Evolutionary conservation across 1,140 invertebrate genomes (phyloP).

Genomic region (Ceratina japonica): DNA sequence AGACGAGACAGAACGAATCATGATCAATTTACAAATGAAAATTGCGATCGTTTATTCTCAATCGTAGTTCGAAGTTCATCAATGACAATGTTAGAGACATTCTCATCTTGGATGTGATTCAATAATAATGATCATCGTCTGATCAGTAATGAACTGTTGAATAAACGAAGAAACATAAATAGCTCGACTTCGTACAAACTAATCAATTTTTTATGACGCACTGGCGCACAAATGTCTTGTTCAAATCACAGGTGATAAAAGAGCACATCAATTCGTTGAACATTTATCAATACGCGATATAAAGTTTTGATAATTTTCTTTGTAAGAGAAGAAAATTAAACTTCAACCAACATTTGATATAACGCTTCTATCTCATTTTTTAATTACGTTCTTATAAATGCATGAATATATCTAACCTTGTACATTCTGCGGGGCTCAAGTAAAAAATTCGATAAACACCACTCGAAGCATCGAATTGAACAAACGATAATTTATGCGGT

Average conservation of each 20-base stretch:
- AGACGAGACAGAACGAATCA: no score
- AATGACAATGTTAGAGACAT: not conserved
- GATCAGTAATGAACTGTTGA: not conserved
- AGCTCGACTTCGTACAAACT: not conserved
- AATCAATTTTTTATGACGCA: not conserved
- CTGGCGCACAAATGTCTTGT: not conserved
- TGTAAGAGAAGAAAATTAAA: no score
- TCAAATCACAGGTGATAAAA: not conserved
- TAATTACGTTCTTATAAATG: no score
- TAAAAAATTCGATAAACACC: no score
- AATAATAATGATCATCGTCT: not conserved
- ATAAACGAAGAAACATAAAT: not conserved
- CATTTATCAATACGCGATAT: not conserved
- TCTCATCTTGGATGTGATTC: not conserved
- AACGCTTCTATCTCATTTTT: no score
- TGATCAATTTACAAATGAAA: no score
- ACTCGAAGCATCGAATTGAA: no score
- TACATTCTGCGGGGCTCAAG: no score
- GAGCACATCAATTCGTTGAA: not conserved
- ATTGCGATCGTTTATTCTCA: not conserved
- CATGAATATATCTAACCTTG: no score
- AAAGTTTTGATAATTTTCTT: not conserved
- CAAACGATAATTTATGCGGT: no score
- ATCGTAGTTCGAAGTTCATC: not conserved
- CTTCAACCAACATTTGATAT: no score